Percentiles rank a stretch among this genome's conserved stretches.
Evolutionary conservation across 2,113 vertebrate species (phyloP).

Genomic region (Ctenodactylus gundi): DNA sequence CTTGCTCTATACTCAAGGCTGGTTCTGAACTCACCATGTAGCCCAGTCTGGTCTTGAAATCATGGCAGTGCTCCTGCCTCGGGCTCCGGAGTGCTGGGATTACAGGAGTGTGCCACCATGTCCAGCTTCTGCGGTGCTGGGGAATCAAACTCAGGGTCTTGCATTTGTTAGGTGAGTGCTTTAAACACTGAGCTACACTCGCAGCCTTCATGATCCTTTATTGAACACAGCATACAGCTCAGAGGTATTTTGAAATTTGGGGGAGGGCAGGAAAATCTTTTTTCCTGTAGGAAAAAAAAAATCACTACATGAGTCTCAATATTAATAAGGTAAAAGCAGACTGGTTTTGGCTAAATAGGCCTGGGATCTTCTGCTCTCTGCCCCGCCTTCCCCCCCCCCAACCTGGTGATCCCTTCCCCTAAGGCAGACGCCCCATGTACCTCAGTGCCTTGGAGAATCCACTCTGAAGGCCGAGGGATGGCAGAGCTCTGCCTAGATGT

Average conservation of each 20-base stretch:
- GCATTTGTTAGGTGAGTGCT: too few species aligned
- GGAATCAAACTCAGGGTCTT: too few species aligned
- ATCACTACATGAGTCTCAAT: background rate
- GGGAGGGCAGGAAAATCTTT: background rate
- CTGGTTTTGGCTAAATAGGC: background rate
- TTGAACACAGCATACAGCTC: background rate
- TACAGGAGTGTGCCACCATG: too few species aligned
- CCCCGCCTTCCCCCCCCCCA: background rate
- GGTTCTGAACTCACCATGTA: too few species aligned
- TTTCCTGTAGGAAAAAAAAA: background rate
- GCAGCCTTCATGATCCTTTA: background rate
- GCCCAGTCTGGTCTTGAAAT: too few species aligned
- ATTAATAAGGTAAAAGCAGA: background rate
- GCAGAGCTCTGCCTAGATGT: fast-evolving
- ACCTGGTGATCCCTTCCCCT: too few species aligned
- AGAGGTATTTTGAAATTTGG: background rate
- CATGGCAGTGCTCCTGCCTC: too few species aligned
- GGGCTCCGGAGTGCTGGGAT: too few species aligned
- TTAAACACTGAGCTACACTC: too few species aligned
- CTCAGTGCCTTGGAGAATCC: background rate
- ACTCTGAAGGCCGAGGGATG: background rate
- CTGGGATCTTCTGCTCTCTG: background rate
- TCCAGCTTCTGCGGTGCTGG: too few species aligned
- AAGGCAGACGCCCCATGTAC: background rate
- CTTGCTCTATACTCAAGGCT: too few species aligned